Conservation (phyloP, 2,797 vertebrate genomes). For the Lycodopsis pacificus region DNA sequence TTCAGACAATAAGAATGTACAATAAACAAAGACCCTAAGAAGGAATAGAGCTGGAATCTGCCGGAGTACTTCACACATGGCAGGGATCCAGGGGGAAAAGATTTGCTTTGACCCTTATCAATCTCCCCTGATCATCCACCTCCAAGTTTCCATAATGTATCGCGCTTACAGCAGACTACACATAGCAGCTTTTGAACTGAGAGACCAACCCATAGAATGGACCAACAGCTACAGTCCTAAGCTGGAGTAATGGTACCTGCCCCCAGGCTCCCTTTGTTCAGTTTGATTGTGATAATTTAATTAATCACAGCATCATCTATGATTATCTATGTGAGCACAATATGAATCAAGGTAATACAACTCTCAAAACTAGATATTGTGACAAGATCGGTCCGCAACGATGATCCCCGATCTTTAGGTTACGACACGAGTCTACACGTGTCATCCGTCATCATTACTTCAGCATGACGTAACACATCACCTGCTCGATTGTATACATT, state of each 20-base stretch:
- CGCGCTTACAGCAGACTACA: not conserved
- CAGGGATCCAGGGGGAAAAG: not conserved
- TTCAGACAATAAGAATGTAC: not conserved
- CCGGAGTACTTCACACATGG: not conserved
- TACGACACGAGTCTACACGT: not conserved
- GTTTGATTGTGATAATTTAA: not conserved
- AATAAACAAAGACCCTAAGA: not conserved
- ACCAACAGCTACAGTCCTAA: too few relatives aligned
- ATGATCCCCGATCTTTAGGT: not conserved
- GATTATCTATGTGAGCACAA: too few relatives aligned
- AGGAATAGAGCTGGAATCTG: not conserved
- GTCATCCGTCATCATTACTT: not conserved
- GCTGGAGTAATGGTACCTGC: not conserved
- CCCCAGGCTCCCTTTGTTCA: not conserved
- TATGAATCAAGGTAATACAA: not conserved
- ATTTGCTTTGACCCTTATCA: not conserved
- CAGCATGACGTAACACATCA: not conserved
- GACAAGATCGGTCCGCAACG: not conserved
- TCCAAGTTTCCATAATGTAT: not conserved
- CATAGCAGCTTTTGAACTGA: not conserved
- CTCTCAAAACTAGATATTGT: not conserved
- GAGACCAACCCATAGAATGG: not conserved
- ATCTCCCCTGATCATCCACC: not conserved
- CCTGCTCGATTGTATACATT: not conserved
- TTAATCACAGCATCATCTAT: not conserved